Evolutionary conservation across 2,888 invertebrate species (phyloP).

Genomic region (Craniophora ligustri): DNA sequence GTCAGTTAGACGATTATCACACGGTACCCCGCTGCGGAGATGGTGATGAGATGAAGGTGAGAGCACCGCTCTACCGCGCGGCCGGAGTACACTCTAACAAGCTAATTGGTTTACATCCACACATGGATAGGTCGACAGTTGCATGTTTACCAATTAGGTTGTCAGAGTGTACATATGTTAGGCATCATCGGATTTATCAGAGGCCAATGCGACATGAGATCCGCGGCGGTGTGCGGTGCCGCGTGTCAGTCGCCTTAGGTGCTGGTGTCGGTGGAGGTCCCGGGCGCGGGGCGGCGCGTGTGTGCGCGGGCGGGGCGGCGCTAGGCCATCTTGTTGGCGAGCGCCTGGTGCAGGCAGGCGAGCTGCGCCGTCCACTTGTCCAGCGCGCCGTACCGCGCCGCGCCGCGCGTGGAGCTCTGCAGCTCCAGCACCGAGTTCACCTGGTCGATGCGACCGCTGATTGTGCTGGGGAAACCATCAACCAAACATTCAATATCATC

Average conservation of each 20-base stretch:
- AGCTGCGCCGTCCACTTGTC: slow-evolving; percentile 99
- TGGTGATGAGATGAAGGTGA: no score
- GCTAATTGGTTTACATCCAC: no score
- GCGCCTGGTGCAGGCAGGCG: slow-evolving; percentile 95
- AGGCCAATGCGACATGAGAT: no score
- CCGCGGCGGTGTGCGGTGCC: background rate
- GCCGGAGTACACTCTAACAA: no score
- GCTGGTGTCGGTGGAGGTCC: background rate
- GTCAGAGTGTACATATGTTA: no score
- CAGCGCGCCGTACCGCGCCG: slow-evolving; percentile 96
- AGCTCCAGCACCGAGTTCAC: slow-evolving; percentile 97
- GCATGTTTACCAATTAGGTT: no score
- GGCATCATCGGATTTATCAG: no score
- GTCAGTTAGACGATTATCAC: no score
- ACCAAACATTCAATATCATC: background rate
- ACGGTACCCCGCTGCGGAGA: no score
- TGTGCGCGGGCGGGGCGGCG: background rate
- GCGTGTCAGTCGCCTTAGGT: background rate
- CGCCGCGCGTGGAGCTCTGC: slow-evolving; percentile 93
- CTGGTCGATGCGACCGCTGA: slow-evolving; percentile 96
- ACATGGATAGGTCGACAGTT: no score
- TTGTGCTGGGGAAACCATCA: slow-evolving; percentile 89
- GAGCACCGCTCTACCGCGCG: no score
- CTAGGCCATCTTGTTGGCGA: slow-evolving; percentile 97
- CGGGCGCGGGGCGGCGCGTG: background rate